Evolutionary conservation across 2,113 vertebrate genomes (phyloP), one percentile per base, ranked within the genome.

Genomic region (Sakesphorus luctuosus): DNA sequence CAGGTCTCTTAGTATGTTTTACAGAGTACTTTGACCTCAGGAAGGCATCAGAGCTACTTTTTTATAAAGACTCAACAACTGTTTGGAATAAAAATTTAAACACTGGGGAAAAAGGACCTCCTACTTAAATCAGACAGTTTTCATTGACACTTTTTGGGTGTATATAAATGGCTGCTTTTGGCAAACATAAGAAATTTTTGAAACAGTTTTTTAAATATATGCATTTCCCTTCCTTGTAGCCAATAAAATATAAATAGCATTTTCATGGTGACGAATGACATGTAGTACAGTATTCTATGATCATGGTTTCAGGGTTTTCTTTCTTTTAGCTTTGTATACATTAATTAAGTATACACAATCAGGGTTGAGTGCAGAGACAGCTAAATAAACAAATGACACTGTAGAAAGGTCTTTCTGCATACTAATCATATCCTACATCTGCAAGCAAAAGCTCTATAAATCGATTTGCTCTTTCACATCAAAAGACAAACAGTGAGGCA

Each of bases 391-490:
- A 98, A 98, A 98, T 98, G 98, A 98, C 98, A 98, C 97, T 94
- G 91, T 98, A 97, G 98, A 98, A 98, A 98, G 98, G 97, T 97
- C 98, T 98, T 98, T 98, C 97, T 98, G 98, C 99, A 99, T 99
- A 98, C 99, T 99, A 99, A 99, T 99, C 98, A 98, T 98, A 98
- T 98, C 97, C 98, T 98, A 97, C 98, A 97, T 98, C 98, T 98
- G 98, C 98, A 97, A 98, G 97, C 98, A 98, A 98, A 98, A 98
- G 98, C 98, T 98, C 98, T 98, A 98, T 98, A 98, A 99, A 99
- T 99, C 98, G 99, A 99, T 99, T 99, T 99, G 99, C 99, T 99
- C 99, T 99, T 99, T 98, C 99, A 99, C 99, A 99, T 99, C 99
- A 99, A 99, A 99, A 99, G 99, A 99, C 99, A 99, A 99, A 99